Conservation (phyloP, 2,797 vertebrate species). For the Onychomys torridus region DNA sequence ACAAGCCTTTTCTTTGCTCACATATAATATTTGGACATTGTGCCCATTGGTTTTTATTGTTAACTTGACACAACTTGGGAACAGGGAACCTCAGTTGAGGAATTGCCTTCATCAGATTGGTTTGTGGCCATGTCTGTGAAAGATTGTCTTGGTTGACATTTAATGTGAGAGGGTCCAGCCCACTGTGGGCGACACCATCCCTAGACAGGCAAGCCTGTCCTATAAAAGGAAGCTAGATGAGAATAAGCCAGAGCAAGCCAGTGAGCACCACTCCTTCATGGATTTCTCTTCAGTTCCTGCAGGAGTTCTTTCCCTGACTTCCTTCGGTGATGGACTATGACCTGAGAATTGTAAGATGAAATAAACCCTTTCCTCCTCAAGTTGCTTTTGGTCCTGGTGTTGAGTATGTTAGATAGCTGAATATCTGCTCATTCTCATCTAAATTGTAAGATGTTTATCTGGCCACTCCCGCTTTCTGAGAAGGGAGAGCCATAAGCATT, state of each 20-base stretch:
- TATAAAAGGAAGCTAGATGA: neutral
- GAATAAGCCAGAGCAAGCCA: neutral
- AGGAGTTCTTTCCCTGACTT: neutral
- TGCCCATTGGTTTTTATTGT: neutral
- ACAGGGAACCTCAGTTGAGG: neutral
- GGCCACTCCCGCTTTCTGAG: neutral
- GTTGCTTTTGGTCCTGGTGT: too few species aligned
- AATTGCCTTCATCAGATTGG: neutral
- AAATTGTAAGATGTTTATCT: neutral
- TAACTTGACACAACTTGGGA: neutral
- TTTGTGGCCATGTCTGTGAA: neutral
- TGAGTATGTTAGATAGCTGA: neutral
- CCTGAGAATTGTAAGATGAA: neutral
- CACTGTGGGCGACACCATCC: neutral
- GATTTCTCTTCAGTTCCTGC: too few species aligned
- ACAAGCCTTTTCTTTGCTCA: neutral
- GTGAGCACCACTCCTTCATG: neutral
- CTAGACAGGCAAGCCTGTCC: neutral
- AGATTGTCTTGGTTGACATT: neutral
- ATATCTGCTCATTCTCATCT: neutral
- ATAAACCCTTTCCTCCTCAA: neutral
- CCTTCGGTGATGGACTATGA: neutral
- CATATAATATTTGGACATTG: neutral
- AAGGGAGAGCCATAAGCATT: neutral
- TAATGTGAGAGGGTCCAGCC: too few species aligned